Evolutionary conservation across 2,797 vertebrate species (phyloP), one percentile per base, ranked within the genome.

Genomic region (Pseudochirops cupreus): DNA sequence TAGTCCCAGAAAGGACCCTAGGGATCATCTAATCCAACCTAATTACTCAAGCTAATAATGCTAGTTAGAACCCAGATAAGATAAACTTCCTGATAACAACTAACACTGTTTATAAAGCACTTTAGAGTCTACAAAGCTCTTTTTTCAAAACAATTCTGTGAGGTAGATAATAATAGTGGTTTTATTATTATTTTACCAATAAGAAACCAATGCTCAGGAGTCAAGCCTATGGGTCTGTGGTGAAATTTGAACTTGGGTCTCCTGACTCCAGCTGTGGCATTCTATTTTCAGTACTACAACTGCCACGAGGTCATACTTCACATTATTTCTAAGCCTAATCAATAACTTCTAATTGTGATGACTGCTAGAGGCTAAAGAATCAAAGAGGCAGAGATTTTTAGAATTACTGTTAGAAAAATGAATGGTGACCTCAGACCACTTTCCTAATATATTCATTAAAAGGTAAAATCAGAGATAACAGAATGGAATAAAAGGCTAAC

Each of bases 11-110:
- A 91, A 94, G 91, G 91, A 91, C 33, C 46, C 92, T 33, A 95
- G 31, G 96, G 92, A 87, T 92, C 56, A 93, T 33, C 33, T 74
- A 74, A 74, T 39, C 33, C 33, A 74, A 74, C 33, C 33, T 74
- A 74, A 74, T 39, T n/a, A 74, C 62, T 74, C 62, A n/a, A 74
- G 62, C 3, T 39, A 21, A 74, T 74, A 87, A 87, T 11, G 21
- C n/a, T 39, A 24, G n/a, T 18, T 82, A 39, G 67, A 92, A 74
- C 39, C 46, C 55, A 91, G 89, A 94, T n/a, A 97, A 62, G 39
- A 95, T 16, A 50, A 92, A 91, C 56, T 62, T 95, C 93, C 93
- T 93, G 91, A 59, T 95, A 82, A 91, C 11, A 96, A 57, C 39
- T 24, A 53, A 55, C 11, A 96, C 52, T 93, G 91, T 58, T 31